Evolutionary conservation across 2,888 invertebrate species (phyloP), one percentile per base, ranked within the genome.

Genomic region (Mythimna impura): DNA sequence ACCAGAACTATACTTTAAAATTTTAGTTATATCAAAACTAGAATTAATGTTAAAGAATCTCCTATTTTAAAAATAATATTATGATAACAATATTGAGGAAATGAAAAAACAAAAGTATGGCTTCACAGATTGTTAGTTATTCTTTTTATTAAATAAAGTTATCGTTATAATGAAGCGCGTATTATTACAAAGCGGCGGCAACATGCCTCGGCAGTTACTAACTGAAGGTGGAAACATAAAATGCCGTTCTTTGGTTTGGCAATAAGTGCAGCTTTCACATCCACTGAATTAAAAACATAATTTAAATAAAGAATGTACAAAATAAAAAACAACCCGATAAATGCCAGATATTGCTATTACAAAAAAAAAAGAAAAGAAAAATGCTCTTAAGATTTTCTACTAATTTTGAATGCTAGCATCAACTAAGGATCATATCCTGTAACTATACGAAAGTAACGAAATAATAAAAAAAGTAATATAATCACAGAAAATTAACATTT

Each of bases 401-500:
- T 52, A 73, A 73, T 81, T 83, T 79, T 86, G 83, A 90, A 89
- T 87, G 88, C 94, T 94, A 95, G 93, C 93, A 88, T 89, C 82
- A 90, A 90, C 93, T 93, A 93, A 88, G 94, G 94, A 95, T 95
- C 91, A 88, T 72, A 95, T 96, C 94, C 94, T 90, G 90, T 92
- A 93, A 91, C 88, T 90, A 92, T 87, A 90, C 89, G 87, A 89
- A 88, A 89, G 89, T 89, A 92, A 90, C 89, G 91, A 90, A 91
- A 90, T 90, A 88, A 91, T 82, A 89, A 90, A 92, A n/a, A 89
- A 88, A 88, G 82, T 86, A 89, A 90, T 89, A 91, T 91, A 94
- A 96, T 95, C 95, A 96, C 95, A 95, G 94, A 94, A 93, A 93
- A 81, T 85, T 93, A 93, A 93, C 90, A 91, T 91, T 91, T 91